These are phyloP conservation scores for Emydura subglobosa DNA, from an alignment of 2,113 vertebrate genomes.

Conservation along the genomic window DNA sequence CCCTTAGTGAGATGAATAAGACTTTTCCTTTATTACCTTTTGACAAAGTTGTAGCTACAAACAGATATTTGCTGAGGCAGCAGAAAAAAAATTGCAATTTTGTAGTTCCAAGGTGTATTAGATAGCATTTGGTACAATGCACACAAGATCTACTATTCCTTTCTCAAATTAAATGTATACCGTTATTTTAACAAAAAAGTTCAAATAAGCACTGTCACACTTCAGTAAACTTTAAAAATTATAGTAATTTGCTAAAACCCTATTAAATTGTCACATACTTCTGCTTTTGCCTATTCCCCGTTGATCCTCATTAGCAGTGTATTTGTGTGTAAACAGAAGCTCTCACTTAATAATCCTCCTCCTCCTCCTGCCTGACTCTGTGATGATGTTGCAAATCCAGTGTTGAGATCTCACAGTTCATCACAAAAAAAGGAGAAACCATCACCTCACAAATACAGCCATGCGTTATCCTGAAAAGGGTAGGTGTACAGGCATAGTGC, in stretches of 20 bases:
- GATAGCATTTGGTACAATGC: slow-evolving; percentile 27
- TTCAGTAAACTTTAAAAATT: slow-evolving; percentile 9
- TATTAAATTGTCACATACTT: not conserved
- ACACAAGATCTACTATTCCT: slow-evolving; percentile 9
- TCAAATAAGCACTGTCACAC: slow-evolving; percentile 1
- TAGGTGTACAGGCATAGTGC: not conserved
- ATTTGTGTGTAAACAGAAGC: not conserved
- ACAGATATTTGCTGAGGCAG: slow-evolving; percentile 55
- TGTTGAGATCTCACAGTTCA: not conserved
- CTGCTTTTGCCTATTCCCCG: not conserved
- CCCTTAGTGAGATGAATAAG: slow-evolving; percentile 56
- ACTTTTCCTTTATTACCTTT: slow-evolving; percentile 72
- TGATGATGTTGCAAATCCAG: not conserved
- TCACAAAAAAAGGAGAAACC: not conserved
- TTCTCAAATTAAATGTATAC: slow-evolving; percentile 49
- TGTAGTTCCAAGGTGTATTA: slow-evolving; percentile 28
- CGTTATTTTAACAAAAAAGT: slow-evolving; percentile 43
- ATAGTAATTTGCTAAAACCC: slow-evolving; percentile 5
- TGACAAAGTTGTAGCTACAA: slow-evolving; percentile 67
- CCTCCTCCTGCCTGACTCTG: not conserved
- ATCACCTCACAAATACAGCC: not conserved
- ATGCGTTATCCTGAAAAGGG: not conserved
- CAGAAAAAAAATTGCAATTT: slow-evolving; percentile 57
- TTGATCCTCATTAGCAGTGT: not conserved
- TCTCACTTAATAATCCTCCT: not conserved